These are phyloP conservation scores for Uloborus diversus DNA, from an alignment of 1,140 invertebrate species.

Conservation along the genomic window DNA sequence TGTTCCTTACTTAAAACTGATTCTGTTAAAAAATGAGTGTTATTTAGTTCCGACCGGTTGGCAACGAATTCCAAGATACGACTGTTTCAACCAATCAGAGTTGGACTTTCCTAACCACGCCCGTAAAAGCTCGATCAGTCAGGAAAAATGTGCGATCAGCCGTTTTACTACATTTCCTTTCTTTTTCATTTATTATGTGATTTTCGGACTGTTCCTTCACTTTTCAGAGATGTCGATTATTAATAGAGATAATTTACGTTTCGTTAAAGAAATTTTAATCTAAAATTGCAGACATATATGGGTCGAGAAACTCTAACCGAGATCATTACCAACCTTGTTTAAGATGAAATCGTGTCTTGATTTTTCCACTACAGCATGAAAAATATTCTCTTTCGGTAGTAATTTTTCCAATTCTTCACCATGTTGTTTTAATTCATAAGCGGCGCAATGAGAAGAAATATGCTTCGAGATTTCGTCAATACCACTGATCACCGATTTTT, in stretches of 20 bases:
- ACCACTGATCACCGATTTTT: too few relatives aligned
- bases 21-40: conserved; percentile 34
- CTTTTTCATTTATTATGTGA: conserved; percentile 18
- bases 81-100: conserved; percentile 19
- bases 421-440: too few relatives aligned
- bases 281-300: too few relatives aligned
- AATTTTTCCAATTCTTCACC: too few relatives aligned
- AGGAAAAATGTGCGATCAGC: neutral
- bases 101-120: neutral
- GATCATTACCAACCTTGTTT: too few relatives aligned
- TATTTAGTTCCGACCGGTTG: conserved; percentile 42
- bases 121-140: neutral
- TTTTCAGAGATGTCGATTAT: neutral
- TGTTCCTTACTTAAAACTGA: conserved; percentile 47
- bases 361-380: too few relatives aligned
- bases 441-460: too few relatives aligned
- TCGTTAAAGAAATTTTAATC: neutral
- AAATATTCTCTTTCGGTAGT: too few relatives aligned
- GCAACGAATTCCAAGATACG: conserved; percentile 8
- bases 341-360: too few relatives aligned
- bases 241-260: conserved; percentile 7
- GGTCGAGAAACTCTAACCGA: too few relatives aligned
- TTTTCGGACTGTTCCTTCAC: neutral
- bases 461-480: too few relatives aligned
- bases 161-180: conserved; percentile 6